phyloP scores from a whole-genome alignment of 2,113 vertebrate species.

The Garra rufa region DNA sequence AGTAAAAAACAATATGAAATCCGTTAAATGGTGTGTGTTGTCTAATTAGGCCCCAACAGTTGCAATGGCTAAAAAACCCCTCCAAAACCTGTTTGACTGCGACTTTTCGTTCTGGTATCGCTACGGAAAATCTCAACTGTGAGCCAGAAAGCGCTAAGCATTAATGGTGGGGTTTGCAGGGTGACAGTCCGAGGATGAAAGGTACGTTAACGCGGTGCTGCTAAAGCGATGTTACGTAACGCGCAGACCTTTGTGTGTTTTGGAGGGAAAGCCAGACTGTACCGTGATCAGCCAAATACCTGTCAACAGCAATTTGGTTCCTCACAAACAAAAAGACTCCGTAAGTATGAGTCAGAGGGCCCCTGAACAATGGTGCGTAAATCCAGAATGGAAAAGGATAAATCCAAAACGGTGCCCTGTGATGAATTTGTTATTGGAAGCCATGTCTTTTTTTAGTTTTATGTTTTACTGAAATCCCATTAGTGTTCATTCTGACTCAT shows the following conservation, averaged over 20 bases:
- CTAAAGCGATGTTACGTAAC: conserved; percentile 23
- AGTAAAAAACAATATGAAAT: conserved; percentile 54
- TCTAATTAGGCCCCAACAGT: conserved; percentile 53
- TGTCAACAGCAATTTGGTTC: conserved; percentile 53
- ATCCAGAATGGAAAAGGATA: conserved; percentile 42
- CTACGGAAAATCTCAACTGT: conserved; percentile 39
- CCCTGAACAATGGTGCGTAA: conserved; percentile 9
- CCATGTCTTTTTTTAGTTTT: conserved; percentile 52
- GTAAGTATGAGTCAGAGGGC: conserved; percentile 35
- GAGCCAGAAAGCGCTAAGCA: conserved; percentile 11
- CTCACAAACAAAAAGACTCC: conserved; percentile 38
- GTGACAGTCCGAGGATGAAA: conserved; percentile 25
- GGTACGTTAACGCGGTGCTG: conserved; percentile 21
- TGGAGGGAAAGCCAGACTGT: conserved; percentile 41
- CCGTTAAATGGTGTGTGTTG: conserved; percentile 47
- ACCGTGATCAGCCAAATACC: conserved; percentile 51
- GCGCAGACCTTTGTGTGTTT: conserved; percentile 27
- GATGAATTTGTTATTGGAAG: conserved; percentile 56
- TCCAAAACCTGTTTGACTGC: conserved; percentile 39
- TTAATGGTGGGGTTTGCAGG: conserved; percentile 33
- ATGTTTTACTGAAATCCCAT: conserved; percentile 60
- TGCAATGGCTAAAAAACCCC: neutral
- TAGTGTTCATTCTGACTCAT: conserved; percentile 59
- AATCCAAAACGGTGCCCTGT: conserved; percentile 17
- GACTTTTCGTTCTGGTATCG: neutral